Percentiles rank a stretch among this genome's conserved stretches.
Conservation (phyloP, 2,113 vertebrate species). For the Lepidothrix coronata region DNA sequence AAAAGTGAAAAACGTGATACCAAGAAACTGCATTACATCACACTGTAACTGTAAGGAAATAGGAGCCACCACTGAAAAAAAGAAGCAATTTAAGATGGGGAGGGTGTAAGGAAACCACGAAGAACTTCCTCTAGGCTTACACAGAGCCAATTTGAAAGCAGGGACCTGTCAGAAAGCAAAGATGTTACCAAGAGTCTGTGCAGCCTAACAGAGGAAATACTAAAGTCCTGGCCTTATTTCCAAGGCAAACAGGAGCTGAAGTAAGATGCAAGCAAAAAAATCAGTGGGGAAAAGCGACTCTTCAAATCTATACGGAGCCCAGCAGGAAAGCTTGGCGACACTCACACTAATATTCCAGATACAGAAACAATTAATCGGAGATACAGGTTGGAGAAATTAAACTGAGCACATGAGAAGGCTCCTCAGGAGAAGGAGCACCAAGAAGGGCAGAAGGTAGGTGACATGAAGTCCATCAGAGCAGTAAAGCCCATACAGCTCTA, state of each 20-base stretch:
- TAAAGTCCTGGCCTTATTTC: background rate
- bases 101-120: background rate
- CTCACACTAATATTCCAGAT: background rate
- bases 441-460: background rate
- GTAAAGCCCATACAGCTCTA: background rate
- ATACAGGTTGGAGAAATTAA: background rate
- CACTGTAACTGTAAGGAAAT: background rate
- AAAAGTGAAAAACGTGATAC: background rate
- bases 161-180: background rate
- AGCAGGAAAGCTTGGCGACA: background rate
- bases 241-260: background rate
- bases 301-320: background rate
- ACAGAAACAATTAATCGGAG: background rate
- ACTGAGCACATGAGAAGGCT: background rate
- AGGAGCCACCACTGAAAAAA: background rate
- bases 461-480: background rate
- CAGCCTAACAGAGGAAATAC: background rate
- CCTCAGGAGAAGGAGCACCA: background rate
- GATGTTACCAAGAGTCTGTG: background rate
- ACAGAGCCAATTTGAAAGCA: background rate
- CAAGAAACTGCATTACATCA: background rate
- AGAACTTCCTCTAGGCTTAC: background rate
- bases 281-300: background rate
- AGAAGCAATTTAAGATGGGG: background rate
- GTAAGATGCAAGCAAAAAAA: background rate